phyloP scores from a whole-genome alignment of 2,888 invertebrate genomes.

The Gryllus longicercus region DNA sequence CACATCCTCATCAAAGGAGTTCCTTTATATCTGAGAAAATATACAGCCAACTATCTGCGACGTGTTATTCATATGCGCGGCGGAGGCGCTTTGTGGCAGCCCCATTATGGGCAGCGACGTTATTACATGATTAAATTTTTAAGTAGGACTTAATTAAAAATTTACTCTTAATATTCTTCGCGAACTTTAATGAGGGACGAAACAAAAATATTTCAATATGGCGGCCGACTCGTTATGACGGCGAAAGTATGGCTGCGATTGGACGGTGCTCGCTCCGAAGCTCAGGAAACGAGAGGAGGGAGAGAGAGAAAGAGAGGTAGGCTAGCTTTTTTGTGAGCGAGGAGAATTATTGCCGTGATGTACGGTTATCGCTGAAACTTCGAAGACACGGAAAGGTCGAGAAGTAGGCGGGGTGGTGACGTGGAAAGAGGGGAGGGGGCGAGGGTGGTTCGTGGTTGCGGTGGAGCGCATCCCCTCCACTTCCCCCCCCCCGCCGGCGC shows the following conservation, averaged over 20 bases:
- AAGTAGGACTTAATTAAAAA: not conserved
- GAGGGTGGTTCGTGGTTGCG: not conserved
- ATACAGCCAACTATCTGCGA: not conserved
- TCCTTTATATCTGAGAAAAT: not conserved
- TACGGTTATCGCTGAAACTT: conserved; percentile 9
- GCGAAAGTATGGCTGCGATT: not conserved
- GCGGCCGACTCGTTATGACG: not conserved
- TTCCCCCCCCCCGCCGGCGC: not conserved
- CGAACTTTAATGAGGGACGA: not conserved
- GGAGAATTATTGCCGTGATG: not conserved
- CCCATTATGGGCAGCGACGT: not conserved
- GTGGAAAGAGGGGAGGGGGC: not conserved
- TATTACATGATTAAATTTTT: conserved; percentile 10
- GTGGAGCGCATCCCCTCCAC: no score
- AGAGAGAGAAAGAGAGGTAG: no score
- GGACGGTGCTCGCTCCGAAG: not conserved
- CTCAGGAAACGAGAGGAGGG: no score
- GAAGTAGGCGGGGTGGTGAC: not conserved
- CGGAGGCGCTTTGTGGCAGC: no score
- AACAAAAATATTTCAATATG: conserved; percentile 9
- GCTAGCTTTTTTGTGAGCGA: not conserved
- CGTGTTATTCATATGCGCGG: not conserved
- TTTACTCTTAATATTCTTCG: conserved; percentile 1
- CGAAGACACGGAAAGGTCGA: conserved; percentile 17
- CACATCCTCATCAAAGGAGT: not conserved